Conservation (phyloP, 2,113 vertebrate genomes). For the Sitta europaea region DNA sequence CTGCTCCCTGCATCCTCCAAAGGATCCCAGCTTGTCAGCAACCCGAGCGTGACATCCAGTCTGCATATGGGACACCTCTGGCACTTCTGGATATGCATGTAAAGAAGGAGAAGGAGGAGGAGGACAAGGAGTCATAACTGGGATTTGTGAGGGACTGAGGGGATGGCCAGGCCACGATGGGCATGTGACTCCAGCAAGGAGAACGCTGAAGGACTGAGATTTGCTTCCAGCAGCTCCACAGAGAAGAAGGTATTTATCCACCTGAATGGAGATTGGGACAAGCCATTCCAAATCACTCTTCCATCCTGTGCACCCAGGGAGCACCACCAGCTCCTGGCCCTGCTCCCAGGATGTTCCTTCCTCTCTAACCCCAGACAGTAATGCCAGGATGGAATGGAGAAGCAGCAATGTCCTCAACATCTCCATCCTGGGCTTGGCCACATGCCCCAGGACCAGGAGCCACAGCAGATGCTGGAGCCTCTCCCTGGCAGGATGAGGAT, state of each 20-base stretch:
- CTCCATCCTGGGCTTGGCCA: neutral
- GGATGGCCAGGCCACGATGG: rapidly evolving
- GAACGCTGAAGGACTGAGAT: neutral
- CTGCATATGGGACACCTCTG: neutral
- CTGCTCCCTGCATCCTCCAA: rapidly evolving
- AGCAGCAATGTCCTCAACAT: neutral
- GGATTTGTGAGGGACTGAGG: neutral
- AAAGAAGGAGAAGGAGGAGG: neutral
- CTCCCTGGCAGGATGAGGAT: neutral
- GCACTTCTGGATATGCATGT: neutral
- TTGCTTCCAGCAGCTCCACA: neutral
- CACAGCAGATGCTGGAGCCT: neutral
- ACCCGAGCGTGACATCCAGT: rapidly evolving
- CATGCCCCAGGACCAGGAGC: neutral
- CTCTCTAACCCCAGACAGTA: neutral
- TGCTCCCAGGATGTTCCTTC: rapidly evolving
- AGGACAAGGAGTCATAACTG: neutral
- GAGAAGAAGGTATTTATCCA: neutral
- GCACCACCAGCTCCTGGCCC: neutral
- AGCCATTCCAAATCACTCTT: neutral
- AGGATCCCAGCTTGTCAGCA: neutral
- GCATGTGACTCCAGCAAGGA: neutral
- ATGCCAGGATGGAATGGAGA: neutral
- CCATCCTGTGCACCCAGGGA: neutral
- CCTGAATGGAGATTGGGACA: neutral